Conservation (phyloP, 2,113 vertebrate species). For the Thalassarche chlororhynchos region DNA sequence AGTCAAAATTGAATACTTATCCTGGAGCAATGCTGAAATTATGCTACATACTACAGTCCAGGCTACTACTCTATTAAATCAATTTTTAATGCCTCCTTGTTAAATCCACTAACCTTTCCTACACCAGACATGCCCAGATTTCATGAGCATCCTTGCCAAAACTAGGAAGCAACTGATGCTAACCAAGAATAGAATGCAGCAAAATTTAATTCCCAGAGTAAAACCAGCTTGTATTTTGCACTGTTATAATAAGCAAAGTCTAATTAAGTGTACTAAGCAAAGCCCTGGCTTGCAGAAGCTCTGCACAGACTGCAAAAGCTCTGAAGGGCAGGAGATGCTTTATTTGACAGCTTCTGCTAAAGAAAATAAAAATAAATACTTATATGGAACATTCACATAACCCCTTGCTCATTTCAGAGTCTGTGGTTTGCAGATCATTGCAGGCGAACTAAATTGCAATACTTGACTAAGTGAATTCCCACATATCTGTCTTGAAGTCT, state of each 20-base stretch:
- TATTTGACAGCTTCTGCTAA: conserved; percentile 44
- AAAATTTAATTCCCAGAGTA: conserved; percentile 46
- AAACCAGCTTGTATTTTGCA: conserved; percentile 38
- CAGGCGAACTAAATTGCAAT: conserved; percentile 25
- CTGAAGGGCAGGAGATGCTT: conserved; percentile 25
- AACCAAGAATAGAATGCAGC: conserved; percentile 22
- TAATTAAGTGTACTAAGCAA: conserved; percentile 37
- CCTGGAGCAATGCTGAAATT: conserved; percentile 15
- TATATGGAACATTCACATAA: conserved; percentile 47
- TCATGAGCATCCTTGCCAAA: conserved; percentile 9
- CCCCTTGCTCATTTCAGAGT: conserved; percentile 49
- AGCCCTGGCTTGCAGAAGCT: conserved; percentile 20
- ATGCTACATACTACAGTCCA: neutral
- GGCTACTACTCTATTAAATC: conserved; percentile 36
- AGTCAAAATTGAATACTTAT: conserved; percentile 5
- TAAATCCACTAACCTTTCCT: conserved; percentile 7
- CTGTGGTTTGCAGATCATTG: conserved; percentile 57
- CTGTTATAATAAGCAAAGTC: conserved; percentile 13
- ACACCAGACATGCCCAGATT: conserved; percentile 19
- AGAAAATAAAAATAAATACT: conserved; percentile 54
- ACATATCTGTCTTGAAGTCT: conserved; percentile 15
- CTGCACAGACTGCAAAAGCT: conserved; percentile 29
- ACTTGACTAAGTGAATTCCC: conserved; percentile 31
- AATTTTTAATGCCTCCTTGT: conserved; percentile 41
- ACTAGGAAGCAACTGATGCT: conserved; percentile 12